Percentiles rank a stretch among this genome's conserved stretches.
Evolutionary conservation across 1,140 invertebrate genomes (phyloP).

Genomic region (Portunus trituberculatus): DNA sequence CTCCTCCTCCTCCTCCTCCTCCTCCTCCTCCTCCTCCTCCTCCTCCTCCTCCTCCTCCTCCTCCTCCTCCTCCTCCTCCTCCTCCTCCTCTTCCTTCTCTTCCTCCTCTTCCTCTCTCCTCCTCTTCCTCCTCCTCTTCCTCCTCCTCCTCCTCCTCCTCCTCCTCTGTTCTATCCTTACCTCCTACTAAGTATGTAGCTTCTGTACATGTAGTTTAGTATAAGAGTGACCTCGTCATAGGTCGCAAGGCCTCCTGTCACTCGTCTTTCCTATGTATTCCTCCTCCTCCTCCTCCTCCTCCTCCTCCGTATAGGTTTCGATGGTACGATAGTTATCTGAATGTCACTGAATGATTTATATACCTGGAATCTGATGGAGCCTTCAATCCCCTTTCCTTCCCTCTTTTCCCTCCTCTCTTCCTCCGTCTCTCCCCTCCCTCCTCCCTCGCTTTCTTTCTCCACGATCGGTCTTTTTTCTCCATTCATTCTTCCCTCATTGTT

Average conservation of each 20-base stretch:
- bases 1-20: not conserved
- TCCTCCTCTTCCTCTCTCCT: not conserved
- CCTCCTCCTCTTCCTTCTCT: not conserved
- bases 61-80: not conserved
- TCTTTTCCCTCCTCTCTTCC: not conserved
- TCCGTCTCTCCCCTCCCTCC: not conserved
- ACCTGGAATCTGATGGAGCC: not conserved
- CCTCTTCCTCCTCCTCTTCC: constrained; percentile 17
- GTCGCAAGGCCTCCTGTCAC: no score
- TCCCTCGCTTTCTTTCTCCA: not conserved
- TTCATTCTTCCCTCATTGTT: not conserved
- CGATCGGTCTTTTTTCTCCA: not conserved
- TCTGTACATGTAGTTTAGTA: no score
- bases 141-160: not conserved
- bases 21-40: not conserved
- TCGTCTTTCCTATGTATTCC: no score
- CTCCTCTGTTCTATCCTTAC: no score
- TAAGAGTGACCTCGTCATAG: no score
- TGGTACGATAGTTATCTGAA: not conserved
- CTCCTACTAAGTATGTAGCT: not conserved
- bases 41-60: constrained; percentile 2
- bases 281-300: not conserved
- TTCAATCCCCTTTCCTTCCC: not conserved
- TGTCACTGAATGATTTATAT: not conserved
- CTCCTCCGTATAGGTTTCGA: not conserved